Evolutionary conservation across 2,888 invertebrate genomes (phyloP).

Genomic region (Poecilus cupreus): DNA sequence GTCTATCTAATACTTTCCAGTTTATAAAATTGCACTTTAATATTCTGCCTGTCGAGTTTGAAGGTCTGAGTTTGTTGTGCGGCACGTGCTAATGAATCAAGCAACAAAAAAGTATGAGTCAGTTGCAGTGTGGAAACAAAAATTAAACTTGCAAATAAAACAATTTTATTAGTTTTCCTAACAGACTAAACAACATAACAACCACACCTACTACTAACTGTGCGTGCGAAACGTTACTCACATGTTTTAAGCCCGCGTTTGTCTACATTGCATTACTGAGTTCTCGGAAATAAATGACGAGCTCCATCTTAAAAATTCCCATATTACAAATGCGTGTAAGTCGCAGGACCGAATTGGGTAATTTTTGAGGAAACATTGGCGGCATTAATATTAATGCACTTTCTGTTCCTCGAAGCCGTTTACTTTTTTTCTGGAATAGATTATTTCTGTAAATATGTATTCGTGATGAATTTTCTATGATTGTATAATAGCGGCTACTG

Average conservation of each 20-base stretch:
- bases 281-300: conserved; percentile 47
- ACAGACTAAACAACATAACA: neutral
- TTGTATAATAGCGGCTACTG: conserved; percentile 19
- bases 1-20: too few relatives aligned
- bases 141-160: too few relatives aligned
- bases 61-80: too few relatives aligned
- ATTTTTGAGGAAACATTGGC: conserved; percentile 25
- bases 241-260: neutral
- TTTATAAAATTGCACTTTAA: too few relatives aligned
- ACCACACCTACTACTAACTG: neutral
- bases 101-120: too few relatives aligned
- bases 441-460: conserved; percentile 41
- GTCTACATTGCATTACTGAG: neutral
- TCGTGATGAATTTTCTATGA: conserved; percentile 48
- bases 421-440: conserved; percentile 25
- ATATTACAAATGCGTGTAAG: conserved; percentile 25
- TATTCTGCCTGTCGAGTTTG: too few relatives aligned
- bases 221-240: neutral
- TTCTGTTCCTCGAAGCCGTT: conserved; percentile 36
- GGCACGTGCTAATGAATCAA: too few relatives aligned
- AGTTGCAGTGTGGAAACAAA: too few relatives aligned
- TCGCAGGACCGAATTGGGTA: conserved; percentile 41
- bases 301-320: conserved; percentile 40
- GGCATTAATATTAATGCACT: conserved; percentile 41
- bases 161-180: too few relatives aligned